Percentiles rank a stretch among this genome's conserved stretches.
Conservation (phyloP, 2,888 invertebrate species). For the Epinotia nisella region DNA sequence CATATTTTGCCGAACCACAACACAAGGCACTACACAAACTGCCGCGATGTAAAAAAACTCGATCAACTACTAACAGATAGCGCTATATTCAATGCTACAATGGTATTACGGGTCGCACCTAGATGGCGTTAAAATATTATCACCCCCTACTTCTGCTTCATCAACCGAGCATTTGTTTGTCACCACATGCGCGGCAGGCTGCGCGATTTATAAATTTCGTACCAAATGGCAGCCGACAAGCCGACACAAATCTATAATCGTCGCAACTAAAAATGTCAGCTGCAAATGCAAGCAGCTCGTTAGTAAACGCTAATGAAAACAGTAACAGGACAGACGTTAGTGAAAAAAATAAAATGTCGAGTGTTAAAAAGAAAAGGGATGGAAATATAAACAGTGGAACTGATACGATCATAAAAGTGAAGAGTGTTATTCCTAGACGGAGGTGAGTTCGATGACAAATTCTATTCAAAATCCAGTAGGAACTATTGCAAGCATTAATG, state of each 20-base stretch:
- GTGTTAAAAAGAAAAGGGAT: slow-evolving; percentile 67
- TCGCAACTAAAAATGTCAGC: slow-evolving; percentile 77
- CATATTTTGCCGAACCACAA: not conserved
- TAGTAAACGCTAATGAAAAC: slow-evolving; percentile 56
- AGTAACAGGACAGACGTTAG: slow-evolving; percentile 53
- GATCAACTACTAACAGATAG: not conserved
- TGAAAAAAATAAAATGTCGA: slow-evolving; percentile 61
- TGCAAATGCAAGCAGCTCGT: slow-evolving; percentile 59
- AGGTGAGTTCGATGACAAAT: slow-evolving; percentile 63
- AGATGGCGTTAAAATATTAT: slow-evolving; percentile 58
- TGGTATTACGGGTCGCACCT: not conserved
- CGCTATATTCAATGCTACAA: slow-evolving; percentile 11
- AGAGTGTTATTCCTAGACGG: slow-evolving; percentile 78
- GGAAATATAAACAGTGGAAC: slow-evolving; percentile 52
- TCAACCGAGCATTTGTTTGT: slow-evolving; percentile 60
- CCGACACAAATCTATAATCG: slow-evolving; percentile 81
- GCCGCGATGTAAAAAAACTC: not conserved
- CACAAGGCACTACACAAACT: not conserved
- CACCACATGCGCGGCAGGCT: slow-evolving; percentile 78
- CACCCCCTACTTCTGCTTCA: slow-evolving; percentile 56
- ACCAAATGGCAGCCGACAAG: slow-evolving; percentile 74
- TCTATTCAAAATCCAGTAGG: not conserved
- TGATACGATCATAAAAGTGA: slow-evolving; percentile 75
- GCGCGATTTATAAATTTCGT: slow-evolving; percentile 83
- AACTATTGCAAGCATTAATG: no score